These are phyloP conservation scores for Meandrusa payeni DNA, from an alignment of 2,888 invertebrate species.

Conservation along the genomic window DNA sequence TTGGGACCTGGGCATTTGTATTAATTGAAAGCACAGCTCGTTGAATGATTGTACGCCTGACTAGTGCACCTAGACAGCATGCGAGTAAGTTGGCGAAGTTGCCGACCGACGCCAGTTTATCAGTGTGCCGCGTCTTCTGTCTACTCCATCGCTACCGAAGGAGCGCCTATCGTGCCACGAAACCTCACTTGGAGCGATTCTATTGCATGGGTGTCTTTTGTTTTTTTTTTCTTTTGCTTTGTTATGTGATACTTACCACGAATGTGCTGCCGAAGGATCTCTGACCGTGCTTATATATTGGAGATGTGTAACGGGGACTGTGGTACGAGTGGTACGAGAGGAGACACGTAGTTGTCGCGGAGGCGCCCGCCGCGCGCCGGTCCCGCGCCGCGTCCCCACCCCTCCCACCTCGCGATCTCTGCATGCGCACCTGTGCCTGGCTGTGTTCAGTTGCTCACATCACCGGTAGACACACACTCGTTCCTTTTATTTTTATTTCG, in stretches of 20 bases:
- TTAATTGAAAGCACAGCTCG: slow-evolving; percentile 74
- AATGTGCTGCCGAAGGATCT: slow-evolving; percentile 65
- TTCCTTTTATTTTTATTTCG: slow-evolving; percentile 71
- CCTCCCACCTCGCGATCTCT: slow-evolving; percentile 74
- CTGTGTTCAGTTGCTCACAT: slow-evolving; percentile 81
- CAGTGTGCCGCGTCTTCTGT: slow-evolving; percentile 48
- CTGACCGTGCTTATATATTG: slow-evolving; percentile 53
- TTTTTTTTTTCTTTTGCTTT: slow-evolving; percentile 81
- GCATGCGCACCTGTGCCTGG: slow-evolving; percentile 79
- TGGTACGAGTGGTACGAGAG: slow-evolving; percentile 44
- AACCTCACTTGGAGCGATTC: slow-evolving; percentile 58
- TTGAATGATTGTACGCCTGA: slow-evolving; percentile 76
- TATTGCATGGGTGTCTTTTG: slow-evolving; percentile 73
- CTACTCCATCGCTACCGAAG: slow-evolving; percentile 50
- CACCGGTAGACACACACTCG: slow-evolving; percentile 77
- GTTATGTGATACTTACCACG: slow-evolving; percentile 70
- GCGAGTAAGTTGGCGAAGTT: slow-evolving; percentile 39
- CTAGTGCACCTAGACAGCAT: slow-evolving; percentile 73
- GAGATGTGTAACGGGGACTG: slow-evolving; percentile 51
- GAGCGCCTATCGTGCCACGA: slow-evolving; percentile 54
- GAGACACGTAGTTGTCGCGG: slow-evolving; percentile 46
- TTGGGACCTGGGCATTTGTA: slow-evolving; percentile 60
- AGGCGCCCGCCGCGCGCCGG: slow-evolving; percentile 39
- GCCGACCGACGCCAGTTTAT: slow-evolving; percentile 40
- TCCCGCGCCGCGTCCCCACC: slow-evolving; percentile 61